Base-by-base conservation (phyloP, 2,888 invertebrate genomes). In the Unio pictorum region DNA sequence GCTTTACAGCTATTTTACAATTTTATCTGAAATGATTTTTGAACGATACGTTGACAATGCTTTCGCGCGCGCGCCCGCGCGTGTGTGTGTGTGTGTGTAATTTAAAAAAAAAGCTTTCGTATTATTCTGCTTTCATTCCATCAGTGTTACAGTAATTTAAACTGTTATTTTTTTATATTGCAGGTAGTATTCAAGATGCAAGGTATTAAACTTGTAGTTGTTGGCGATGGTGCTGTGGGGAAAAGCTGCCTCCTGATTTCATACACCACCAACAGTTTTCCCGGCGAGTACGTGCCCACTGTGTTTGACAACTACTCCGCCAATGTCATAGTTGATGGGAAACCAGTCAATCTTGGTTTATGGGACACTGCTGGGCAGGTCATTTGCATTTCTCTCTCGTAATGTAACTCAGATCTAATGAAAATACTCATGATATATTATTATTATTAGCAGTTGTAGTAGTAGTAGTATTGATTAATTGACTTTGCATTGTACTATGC, bases 331-430 rank as follows among this genome's bases (percentile, higher is more conserved):
- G 78, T 87, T 6, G 84, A 84, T 66, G 86, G 85, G 4, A 83
- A 84, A 61, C 72, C 81, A 1, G 64, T 81, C 30, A 71, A 65
- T 67, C 34, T 88, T 4, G 84, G 69, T 3, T 73, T 88, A 1
- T 88, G 86, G 83, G 88, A 88, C 69, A 88, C 87, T 5, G 87
- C 86, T 18, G 87, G 87, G 8, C 87, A 87, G 83, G 87, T 87
- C 71, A 15, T 65, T 61, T 61, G 11, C 45, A 45, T 11, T 45
- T 45, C 45, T 45, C 45, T 45, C 11, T 45, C 45, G 11, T 45
- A 45, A 45, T 23, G 26, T 26, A 11, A 58, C 58, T 58, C n/a
- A 8, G 20, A 23, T 58, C 15, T 58, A 15, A 26, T 18, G n/a
- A 58, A 58, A 1, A 26, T 26, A 2, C 15, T 58, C 8, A 23